These are phyloP conservation scores for Mustela nigripes DNA, from an alignment of 2,113 vertebrate species.

Conservation along the genomic window DNA sequence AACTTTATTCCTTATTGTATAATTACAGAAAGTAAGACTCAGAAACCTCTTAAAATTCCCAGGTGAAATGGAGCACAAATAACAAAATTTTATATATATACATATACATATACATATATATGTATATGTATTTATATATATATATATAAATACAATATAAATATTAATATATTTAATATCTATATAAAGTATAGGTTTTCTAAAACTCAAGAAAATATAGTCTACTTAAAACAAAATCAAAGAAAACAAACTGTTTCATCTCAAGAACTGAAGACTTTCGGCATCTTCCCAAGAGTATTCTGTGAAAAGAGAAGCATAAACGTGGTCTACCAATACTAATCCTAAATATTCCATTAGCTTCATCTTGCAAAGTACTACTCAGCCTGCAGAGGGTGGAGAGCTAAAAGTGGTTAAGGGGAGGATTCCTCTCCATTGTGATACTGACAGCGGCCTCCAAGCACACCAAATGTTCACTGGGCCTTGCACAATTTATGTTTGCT, in stretches of 20 bases:
- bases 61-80: not conserved
- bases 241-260: not conserved
- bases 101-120: too few species aligned
- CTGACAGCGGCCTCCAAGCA: not conserved
- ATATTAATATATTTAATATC: not conserved
- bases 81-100: not conserved
- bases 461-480: not conserved
- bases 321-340: not conserved
- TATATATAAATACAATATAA: not conserved
- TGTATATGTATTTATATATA: too few species aligned
- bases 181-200: not conserved
- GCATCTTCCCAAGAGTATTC: not conserved
- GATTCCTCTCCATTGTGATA: not conserved
- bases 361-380: not conserved
- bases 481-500: not conserved
- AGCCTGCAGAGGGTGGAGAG: not conserved
- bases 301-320: not conserved
- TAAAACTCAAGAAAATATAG: not conserved
- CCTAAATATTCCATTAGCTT: not conserved
- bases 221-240: not conserved
- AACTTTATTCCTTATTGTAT: not conserved
- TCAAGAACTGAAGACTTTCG: not conserved
- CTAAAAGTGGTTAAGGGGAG: not conserved
- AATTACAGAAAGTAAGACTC: not conserved
- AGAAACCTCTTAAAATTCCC: not conserved